These are phyloP conservation scores for Agapostemon virescens DNA, from an alignment of 2,888 invertebrate species.

Conservation along the genomic window DNA sequence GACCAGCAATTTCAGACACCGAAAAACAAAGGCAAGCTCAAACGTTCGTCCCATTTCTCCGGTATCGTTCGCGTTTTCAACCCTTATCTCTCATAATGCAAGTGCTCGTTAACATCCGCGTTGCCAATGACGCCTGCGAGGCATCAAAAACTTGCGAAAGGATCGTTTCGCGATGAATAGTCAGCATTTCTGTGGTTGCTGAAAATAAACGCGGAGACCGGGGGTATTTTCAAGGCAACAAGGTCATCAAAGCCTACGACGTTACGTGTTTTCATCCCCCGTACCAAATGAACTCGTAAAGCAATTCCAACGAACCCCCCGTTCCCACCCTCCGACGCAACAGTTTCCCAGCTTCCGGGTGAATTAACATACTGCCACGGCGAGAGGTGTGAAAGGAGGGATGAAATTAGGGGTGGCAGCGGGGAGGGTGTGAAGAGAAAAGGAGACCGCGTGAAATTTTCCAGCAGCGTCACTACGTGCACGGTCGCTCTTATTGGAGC, in stretches of 20 bases:
- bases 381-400: neutral
- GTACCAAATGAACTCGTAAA: conserved; percentile 22
- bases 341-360: conserved; percentile 2
- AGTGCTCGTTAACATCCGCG: neutral
- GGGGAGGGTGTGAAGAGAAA: too few relatives aligned
- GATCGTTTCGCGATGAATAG: conserved; percentile 1
- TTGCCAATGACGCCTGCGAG: neutral
- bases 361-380: conserved; percentile 21
- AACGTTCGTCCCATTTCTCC: neutral
- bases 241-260: conserved; percentile 3
- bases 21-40: neutral
- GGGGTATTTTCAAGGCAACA: neutral
- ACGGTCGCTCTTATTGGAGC: conserved; percentile 35
- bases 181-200: neutral
- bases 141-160: neutral
- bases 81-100: neutral
- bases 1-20: neutral
- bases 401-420: neutral
- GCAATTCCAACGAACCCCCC: conserved; percentile 1
- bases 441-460: conserved; percentile 11
- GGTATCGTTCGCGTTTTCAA: neutral
- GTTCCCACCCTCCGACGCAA: neutral
- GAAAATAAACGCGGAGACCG: neutral
- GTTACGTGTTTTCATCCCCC: conserved; percentile 18
- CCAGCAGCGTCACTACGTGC: conserved; percentile 19